Conservation (phyloP, 2,113 vertebrate genomes). For the Anoura caudifer region DNA sequence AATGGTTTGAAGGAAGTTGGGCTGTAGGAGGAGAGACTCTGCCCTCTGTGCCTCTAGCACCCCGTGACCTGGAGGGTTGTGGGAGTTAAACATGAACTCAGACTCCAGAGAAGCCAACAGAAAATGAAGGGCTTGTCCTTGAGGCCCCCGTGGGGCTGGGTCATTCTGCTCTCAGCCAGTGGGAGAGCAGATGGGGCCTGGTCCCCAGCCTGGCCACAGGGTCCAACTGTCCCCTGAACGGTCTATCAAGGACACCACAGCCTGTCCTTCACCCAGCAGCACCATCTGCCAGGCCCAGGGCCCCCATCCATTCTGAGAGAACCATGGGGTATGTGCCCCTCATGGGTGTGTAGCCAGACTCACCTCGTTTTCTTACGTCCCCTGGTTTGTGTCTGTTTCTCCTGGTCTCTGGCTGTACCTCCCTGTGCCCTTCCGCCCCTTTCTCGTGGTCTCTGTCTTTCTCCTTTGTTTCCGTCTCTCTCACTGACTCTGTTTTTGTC, state of each 20-base stretch:
- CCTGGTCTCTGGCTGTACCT: not conserved
- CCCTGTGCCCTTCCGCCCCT: not conserved
- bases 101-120: not conserved
- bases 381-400: not conserved
- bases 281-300: slow-evolving; percentile 42
- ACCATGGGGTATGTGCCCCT: not conserved
- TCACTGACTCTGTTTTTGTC: not conserved
- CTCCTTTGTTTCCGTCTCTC: slow-evolving; percentile 5
- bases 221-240: not conserved
- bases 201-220: slow-evolving; percentile 3
- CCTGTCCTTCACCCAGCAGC: not conserved
- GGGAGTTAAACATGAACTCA: not conserved
- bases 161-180: not conserved
- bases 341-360: fast-evolving
- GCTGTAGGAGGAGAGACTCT: not conserved
- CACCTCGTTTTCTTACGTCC: not conserved
- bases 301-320: not conserved
- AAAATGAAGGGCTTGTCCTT: not conserved
- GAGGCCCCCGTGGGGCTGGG: not conserved
- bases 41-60: too few relatives aligned
- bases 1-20: not conserved
- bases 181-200: slow-evolving; percentile 35
- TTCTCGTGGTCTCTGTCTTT: slow-evolving; percentile 67
- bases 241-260: not conserved
- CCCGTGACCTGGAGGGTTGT: not conserved